These are phyloP conservation scores for Geopemphigus sp. DNA, from an alignment of 1,140 invertebrate genomes.

Conservation along the genomic window DNA sequence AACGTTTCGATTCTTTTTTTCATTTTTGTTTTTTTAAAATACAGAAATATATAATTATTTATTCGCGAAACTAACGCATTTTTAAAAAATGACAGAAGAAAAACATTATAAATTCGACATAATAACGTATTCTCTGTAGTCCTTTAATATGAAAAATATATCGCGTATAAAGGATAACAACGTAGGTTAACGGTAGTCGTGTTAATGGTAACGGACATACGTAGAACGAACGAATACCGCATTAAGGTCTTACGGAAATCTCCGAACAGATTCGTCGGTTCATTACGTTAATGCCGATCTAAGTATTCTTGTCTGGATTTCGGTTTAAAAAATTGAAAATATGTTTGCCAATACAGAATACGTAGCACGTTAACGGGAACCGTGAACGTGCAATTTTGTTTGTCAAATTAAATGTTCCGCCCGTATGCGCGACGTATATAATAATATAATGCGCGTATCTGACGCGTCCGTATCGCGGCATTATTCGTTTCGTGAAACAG, in stretches of 20 bases:
- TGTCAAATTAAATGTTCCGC: not conserved
- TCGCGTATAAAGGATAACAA: not conserved
- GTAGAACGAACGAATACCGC: not conserved
- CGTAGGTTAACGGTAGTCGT: not conserved
- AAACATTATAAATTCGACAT: no score
- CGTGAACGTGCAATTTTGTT: not conserved
- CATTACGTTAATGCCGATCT: not conserved
- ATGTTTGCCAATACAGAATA: not conserved
- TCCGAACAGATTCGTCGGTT: not conserved
- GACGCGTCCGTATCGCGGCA: no score
- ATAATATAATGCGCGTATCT: not conserved
- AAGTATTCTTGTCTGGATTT: not conserved
- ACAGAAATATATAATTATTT: no score
- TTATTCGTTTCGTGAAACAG: no score
- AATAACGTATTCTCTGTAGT: no score
- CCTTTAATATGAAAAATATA: no score
- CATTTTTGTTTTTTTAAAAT: no score
- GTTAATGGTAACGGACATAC: not conserved
- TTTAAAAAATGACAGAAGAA: no score
- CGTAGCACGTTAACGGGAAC: not conserved
- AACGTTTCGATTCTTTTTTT: no score
- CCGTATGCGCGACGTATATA: no score
- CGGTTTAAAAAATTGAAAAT: not conserved
- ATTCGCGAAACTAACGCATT: no score
- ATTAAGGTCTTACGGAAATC: not conserved